A percentile compares a stretch with the other conserved stretches of the same genome.
These are phyloP conservation scores for Rhombomys opimus DNA, from an alignment of 2,113 vertebrate species.

Conservation along the genomic window DNA sequence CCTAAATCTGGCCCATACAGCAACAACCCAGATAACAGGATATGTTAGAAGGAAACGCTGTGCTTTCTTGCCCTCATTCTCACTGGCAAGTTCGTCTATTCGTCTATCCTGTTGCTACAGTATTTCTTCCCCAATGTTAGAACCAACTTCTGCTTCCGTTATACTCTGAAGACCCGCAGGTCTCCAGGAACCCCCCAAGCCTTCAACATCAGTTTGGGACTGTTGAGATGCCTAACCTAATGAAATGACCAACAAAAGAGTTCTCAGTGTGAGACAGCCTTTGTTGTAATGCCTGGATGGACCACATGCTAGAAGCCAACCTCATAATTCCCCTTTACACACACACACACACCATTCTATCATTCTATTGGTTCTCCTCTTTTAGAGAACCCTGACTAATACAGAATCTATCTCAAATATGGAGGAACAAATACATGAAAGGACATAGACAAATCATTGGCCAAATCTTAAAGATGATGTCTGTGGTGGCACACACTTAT, in stretches of 20 bases:
- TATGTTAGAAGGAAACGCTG: background rate
- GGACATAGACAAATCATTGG: background rate
- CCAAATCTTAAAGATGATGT: background rate
- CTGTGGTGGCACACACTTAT: background rate
- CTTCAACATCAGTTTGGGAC: background rate
- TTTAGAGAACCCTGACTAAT: background rate
- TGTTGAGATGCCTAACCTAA: background rate
- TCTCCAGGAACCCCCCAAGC: background rate
- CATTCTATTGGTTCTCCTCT: background rate
- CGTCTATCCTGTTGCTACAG: background rate
- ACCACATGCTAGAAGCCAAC: background rate
- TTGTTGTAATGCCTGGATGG: background rate
- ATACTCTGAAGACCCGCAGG: background rate
- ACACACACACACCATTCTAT: background rate
- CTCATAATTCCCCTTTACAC: background rate
- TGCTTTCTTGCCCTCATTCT: background rate
- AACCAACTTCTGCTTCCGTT: background rate
- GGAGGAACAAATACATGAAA: background rate
- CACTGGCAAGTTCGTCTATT: background rate
- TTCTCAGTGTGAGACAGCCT: background rate
- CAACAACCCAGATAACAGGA: background rate
- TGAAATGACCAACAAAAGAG: background rate
- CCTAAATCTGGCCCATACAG: background rate
- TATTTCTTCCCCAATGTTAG: background rate
- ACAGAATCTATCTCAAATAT: background rate